Base-by-base conservation (phyloP, 2,113 vertebrate species). In the Falco punctatus region DNA sequence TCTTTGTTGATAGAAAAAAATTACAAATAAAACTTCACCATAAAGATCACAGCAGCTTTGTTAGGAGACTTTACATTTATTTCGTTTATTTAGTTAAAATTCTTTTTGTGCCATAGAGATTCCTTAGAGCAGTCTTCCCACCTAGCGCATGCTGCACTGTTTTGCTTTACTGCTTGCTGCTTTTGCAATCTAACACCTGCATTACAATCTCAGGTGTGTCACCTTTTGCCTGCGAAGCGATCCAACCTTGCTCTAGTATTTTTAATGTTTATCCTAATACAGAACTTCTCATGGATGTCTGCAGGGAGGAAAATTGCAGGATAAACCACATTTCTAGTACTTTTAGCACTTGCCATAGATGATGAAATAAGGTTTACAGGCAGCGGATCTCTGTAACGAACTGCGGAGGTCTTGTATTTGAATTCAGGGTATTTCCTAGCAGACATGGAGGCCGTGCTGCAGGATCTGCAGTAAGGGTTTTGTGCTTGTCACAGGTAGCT, bases 1-100 rank as follows among this genome's bases (percentile, higher is more conserved):
- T 81, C 73, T 93, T 98, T 96, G 93, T 97, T 94, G 92, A 96
- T 96, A 96, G 75, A 93, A 96, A 98, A 97, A 98, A 90, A 95
- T 92, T 96, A 86, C 92, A 96, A 97, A 96, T 96, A 96, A 94
- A 96, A 42, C 64, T 96, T 97, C 66, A 87, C 91, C 98, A 93
- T 95, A 96, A 96, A 97, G 97, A 95, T 96, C 72, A 78, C 49
- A 83, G 80, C n/a, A 51, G 78, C 83, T 95, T 90, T 55, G 75
- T 78, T 75, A 57, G 73, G 58, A 70, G 81, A 67, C 88, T 90
- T 92, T 8, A 74, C 49, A 90, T 92, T 74, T 88, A 75, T 92
- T 95, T 89, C 51, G 40, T 82, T 93, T 87, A 92, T 33, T 91
- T 86, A 75, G 91, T 85, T 89, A 83, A 77, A 81, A 92, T 90